Evolutionary conservation across 2,888 invertebrate species (phyloP).

Genomic region (Polydrusus cervinus): DNA sequence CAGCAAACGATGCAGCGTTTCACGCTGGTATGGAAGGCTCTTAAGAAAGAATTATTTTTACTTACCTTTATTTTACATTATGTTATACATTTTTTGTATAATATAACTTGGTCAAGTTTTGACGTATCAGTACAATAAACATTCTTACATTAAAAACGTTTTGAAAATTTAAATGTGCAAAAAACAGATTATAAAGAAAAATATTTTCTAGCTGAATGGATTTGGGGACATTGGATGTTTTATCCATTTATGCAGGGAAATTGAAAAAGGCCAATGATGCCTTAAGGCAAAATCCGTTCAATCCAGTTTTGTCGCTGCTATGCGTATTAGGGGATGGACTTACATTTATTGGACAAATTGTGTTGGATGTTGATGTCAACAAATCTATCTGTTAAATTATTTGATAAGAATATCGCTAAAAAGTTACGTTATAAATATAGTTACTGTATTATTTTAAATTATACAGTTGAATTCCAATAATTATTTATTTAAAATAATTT

Average conservation of each 20-base stretch:
- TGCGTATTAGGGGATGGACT: conserved; percentile 22
- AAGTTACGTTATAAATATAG: background rate
- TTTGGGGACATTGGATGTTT: conserved; percentile 29
- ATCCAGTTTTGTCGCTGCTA: conserved; percentile 22
- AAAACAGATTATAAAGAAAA: conserved; percentile 4
- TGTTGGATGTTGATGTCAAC: background rate
- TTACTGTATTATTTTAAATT: too few relatives aligned
- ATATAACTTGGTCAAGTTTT: too few relatives aligned
- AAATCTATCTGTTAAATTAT: background rate
- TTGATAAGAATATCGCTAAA: background rate
- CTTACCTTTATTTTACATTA: too few relatives aligned
- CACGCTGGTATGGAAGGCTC: too few relatives aligned
- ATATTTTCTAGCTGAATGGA: conserved; percentile 11
- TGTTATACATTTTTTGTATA: too few relatives aligned
- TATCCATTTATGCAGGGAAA: conserved; percentile 36
- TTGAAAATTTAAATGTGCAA: conserved; percentile 13
- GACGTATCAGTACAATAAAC: too few relatives aligned
- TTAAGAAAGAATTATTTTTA: too few relatives aligned
- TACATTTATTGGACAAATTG: conserved; percentile 29
- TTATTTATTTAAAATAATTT: too few relatives aligned
- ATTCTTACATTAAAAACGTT: conserved; percentile 5
- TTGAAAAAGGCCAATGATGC: conserved; percentile 37
- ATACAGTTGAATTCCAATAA: too few relatives aligned
- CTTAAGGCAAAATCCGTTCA: conserved; percentile 30
- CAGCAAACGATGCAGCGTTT: too few relatives aligned